Percentiles rank a stretch among this genome's conserved stretches.
These are phyloP conservation scores for Yponomeuta plumbellus DNA, from an alignment of 2,888 invertebrate species.

Conservation along the genomic window DNA sequence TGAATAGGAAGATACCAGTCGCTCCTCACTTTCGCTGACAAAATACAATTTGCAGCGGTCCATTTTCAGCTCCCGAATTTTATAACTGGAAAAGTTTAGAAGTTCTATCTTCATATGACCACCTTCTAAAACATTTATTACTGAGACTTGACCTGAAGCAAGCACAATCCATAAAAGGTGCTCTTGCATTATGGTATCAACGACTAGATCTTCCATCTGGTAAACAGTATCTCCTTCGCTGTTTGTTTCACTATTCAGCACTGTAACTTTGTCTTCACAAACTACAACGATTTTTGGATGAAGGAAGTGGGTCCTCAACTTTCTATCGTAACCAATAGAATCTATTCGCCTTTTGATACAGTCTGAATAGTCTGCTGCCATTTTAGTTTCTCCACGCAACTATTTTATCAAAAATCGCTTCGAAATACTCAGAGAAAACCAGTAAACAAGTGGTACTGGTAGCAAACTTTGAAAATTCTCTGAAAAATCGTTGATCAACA, in stretches of 20 bases:
- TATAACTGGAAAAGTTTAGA: conserved; percentile 40
- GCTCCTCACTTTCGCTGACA: conserved; percentile 55
- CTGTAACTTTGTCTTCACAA: conserved; percentile 35
- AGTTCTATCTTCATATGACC: conserved; percentile 34
- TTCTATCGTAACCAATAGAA: not conserved
- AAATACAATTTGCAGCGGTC: conserved; percentile 37
- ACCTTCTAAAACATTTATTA: conserved; percentile 40
- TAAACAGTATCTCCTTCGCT: conserved; percentile 28
- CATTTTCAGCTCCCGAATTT: conserved; percentile 38
- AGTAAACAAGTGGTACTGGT: too few relatives aligned
- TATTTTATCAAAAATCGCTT: not conserved
- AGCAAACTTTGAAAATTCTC: not conserved
- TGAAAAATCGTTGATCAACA: not conserved
- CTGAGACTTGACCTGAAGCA: conserved; percentile 43
- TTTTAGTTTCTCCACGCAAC: not conserved
- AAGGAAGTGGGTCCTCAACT: conserved; percentile 37
- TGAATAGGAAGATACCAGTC: conserved; percentile 34
- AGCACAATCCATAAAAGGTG: conserved; percentile 51
- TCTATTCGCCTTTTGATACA: not conserved
- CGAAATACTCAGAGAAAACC: too few relatives aligned
- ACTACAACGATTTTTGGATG: conserved; percentile 51
- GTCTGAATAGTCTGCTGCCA: conserved; percentile 3
- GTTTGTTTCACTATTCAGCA: conserved; percentile 35
- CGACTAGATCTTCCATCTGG: conserved; percentile 40
- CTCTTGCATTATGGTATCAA: conserved; percentile 39